Conservation (phyloP, 37 sponge, comb jelly and placozoan species). For the Bolinopsis microptera region DNA sequence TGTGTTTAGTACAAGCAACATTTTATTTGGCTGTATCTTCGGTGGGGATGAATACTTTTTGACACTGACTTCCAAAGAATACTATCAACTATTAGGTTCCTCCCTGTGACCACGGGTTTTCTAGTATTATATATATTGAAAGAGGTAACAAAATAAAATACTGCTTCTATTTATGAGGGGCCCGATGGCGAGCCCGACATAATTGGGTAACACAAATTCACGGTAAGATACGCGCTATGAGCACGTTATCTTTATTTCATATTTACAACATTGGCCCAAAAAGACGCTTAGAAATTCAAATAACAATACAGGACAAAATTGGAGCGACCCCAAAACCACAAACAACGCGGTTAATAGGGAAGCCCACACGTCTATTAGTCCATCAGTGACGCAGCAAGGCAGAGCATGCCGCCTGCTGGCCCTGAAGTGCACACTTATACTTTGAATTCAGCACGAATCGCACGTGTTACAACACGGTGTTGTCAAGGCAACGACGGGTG, state of each 20-base stretch:
- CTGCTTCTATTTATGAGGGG: too few relatives aligned
- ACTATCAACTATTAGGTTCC: too few relatives aligned
- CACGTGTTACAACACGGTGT: slow-evolving; percentile 6
- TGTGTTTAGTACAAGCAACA: too few relatives aligned
- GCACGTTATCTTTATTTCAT: slow-evolving; percentile 5
- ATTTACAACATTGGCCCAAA: slow-evolving; percentile 62
- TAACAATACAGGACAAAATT: background rate
- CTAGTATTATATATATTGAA: too few relatives aligned
- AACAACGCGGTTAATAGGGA: background rate
- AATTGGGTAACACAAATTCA: slow-evolving; percentile 48
- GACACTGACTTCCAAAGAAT: too few relatives aligned
- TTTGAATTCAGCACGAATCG: slow-evolving; percentile 32
- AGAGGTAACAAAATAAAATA: too few relatives aligned
- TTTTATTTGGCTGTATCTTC: too few relatives aligned
- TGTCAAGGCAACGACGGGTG: background rate
- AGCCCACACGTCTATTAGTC: background rate
- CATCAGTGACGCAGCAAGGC: background rate
- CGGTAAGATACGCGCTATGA: slow-evolving; percentile 18
- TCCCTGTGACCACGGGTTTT: too few relatives aligned
- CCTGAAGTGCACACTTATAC: slow-evolving; percentile 20
- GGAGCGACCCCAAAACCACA: slow-evolving; percentile 3
- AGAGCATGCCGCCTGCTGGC: background rate
- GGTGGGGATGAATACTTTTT: too few relatives aligned
- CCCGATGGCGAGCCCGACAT: background rate
- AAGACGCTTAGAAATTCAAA: slow-evolving; percentile 50